These are phyloP conservation scores for Dryobotodes eremita DNA, from an alignment of 2,888 invertebrate genomes.

Conservation along the genomic window DNA sequence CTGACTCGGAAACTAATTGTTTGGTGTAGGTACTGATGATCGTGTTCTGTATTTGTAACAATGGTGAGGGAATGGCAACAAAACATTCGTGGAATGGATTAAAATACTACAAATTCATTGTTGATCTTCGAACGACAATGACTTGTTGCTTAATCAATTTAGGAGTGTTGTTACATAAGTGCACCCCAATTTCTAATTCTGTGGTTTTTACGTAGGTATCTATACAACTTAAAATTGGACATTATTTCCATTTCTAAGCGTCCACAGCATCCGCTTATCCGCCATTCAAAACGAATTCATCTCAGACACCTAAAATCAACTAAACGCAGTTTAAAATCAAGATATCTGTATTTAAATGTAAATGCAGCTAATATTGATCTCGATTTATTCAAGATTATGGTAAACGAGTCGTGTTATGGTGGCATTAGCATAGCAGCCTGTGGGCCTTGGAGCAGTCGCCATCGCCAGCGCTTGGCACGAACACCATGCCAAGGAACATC, in stretches of 20 bases:
- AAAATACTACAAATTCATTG: background rate
- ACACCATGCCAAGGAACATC: conserved; percentile 14
- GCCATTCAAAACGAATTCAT: background rate
- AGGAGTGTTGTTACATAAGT: too few relatives aligned
- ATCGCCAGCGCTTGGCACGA: conserved; percentile 12
- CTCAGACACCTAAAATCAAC: conserved; percentile 12
- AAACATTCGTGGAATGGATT: background rate
- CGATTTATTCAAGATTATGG: conserved; percentile 42
- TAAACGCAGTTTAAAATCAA: conserved; percentile 14
- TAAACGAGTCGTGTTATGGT: conserved; percentile 40
- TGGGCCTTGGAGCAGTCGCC: conserved; percentile 56
- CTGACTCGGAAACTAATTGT: background rate
- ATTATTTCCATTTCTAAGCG: background rate
- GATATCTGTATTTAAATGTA: conserved; percentile 29
- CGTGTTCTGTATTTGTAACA: background rate
- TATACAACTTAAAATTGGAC: background rate
- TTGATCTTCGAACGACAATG: background rate
- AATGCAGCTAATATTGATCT: conserved; percentile 35
- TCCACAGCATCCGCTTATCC: background rate
- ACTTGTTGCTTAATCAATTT: background rate
- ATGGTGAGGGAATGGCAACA: background rate
- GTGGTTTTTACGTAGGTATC: too few relatives aligned
- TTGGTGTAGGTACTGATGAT: background rate
- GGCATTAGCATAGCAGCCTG: conserved; percentile 43
- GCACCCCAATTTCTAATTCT: background rate